Percentiles rank a stretch among this genome's conserved stretches.
Evolutionary conservation across 2,888 invertebrate genomes (phyloP).

Genomic region (Conistra vaccinii): DNA sequence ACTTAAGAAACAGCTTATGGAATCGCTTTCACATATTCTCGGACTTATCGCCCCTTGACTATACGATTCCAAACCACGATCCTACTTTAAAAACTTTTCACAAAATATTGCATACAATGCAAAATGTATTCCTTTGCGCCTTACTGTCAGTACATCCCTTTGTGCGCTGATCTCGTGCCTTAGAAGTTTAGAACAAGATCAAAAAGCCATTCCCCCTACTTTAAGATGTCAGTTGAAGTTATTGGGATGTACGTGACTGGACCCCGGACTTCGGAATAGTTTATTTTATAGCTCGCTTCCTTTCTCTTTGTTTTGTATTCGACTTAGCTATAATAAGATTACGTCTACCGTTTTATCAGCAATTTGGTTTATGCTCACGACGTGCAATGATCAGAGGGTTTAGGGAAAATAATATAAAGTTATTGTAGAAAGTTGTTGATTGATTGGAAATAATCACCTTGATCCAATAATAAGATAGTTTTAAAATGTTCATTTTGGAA

Average conservation of each 20-base stretch:
- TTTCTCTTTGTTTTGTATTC: slow-evolving; percentile 64
- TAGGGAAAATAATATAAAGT: background rate
- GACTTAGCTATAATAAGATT: slow-evolving; percentile 59
- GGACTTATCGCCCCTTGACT: background rate
- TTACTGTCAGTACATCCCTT: slow-evolving; percentile 57
- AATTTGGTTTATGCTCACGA: slow-evolving; percentile 49
- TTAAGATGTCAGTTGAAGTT: slow-evolving; percentile 85
- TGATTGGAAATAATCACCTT: background rate
- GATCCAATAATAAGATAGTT: background rate
- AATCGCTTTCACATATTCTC: background rate
- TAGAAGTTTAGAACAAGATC: slow-evolving; percentile 79
- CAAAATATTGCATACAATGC: slow-evolving; percentile 49
- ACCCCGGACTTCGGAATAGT: slow-evolving; percentile 73
- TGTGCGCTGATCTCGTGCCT: slow-evolving; percentile 65
- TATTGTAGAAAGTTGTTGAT: background rate
- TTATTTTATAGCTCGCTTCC: slow-evolving; percentile 70
- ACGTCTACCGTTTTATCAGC: slow-evolving; percentile 58
- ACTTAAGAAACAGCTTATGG: too few species aligned
- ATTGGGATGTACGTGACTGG: slow-evolving; percentile 83
- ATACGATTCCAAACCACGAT: background rate
- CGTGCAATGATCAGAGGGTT: slow-evolving; percentile 5
- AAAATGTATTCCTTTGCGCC: slow-evolving; percentile 48
- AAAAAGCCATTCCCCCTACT: slow-evolving; percentile 83
- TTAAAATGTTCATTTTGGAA: too few species aligned
- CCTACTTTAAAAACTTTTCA: slow-evolving; percentile 25